A percentile compares a stretch with the other conserved stretches of the same genome.
These are phyloP conservation scores for Chrysomela aeneicollis DNA, from an alignment of 2,888 invertebrate species.

Conservation along the genomic window DNA sequence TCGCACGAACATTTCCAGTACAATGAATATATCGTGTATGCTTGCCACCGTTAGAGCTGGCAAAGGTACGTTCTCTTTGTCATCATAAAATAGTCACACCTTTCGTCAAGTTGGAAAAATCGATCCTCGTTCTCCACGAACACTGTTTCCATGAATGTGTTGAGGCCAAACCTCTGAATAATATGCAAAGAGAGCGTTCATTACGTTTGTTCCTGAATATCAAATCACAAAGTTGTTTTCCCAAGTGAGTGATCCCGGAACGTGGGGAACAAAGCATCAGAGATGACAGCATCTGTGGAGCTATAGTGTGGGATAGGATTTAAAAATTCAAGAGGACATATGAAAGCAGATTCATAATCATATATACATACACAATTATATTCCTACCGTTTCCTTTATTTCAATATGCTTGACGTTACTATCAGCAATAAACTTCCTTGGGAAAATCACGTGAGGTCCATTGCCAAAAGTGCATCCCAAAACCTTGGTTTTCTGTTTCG, in stretches of 20 bases:
- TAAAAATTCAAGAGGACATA: background rate
- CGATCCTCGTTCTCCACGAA: slow-evolving; percentile 20
- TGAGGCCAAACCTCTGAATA: background rate
- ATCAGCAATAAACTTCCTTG: no score
- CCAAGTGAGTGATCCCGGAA: slow-evolving; percentile 2
- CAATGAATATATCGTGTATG: slow-evolving; percentile 2
- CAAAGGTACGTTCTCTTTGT: slow-evolving; percentile 12
- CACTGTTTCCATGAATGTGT: slow-evolving; percentile 18
- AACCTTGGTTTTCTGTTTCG: no score
- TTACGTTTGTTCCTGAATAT: slow-evolving; percentile 18
- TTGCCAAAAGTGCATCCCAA: no score
- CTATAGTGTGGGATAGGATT: background rate
- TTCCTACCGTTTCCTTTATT: no score
- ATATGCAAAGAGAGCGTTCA: slow-evolving; percentile 11
- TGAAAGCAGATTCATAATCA: no score
- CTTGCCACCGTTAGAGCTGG: background rate
- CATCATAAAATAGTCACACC: slow-evolving; percentile 23
- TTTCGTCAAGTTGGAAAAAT: slow-evolving; percentile 22
- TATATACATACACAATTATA: no score
- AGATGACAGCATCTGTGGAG: background rate
- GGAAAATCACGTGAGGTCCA: no score
- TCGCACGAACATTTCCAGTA: no score
- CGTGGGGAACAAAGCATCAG: background rate
- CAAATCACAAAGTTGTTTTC: background rate
- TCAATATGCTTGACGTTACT: no score